Evolutionary conservation across 2,797 vertebrate genomes (phyloP).

Genomic region (Coranthus polyacanthus): DNA sequence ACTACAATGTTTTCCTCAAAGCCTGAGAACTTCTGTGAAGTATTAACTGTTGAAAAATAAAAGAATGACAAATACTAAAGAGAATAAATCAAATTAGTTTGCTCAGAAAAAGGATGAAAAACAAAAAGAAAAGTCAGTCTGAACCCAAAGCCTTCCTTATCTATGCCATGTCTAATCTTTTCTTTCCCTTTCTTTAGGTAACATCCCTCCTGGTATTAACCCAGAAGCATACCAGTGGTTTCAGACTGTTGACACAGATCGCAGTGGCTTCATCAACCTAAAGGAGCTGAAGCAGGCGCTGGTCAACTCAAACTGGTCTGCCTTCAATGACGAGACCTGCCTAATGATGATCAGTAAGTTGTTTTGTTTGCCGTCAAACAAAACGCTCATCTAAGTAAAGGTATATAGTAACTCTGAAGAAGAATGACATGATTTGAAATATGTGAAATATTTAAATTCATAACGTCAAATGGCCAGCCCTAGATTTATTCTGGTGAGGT

Average conservation of each 20-base stretch:
- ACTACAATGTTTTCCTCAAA: conserved; percentile 15
- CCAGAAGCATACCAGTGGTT: conserved; percentile 95
- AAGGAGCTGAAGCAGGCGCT: conserved; percentile 96
- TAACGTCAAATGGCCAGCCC: too few species aligned
- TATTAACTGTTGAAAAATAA: conserved; percentile 14
- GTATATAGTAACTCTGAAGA: not conserved
- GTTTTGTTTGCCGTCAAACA: not conserved
- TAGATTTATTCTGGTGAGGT: too few species aligned
- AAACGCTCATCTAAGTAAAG: not conserved
- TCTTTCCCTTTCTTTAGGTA: conserved; percentile 75
- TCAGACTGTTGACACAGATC: conserved; percentile 90
- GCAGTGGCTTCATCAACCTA: conserved; percentile 91
- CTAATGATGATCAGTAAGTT: conserved; percentile 97
- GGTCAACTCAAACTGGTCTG: conserved; percentile 95
- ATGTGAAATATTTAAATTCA: too few species aligned
- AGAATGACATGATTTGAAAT: conserved; percentile 1
- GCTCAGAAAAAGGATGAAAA: conserved; percentile 4
- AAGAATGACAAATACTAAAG: conserved; percentile 26
- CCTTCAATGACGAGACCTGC: conserved; percentile 95
- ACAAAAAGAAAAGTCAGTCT: conserved; percentile 23
- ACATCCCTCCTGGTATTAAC: conserved; percentile 87
- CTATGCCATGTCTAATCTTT: not conserved
- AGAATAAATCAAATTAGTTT: conserved; percentile 26
- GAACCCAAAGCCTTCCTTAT: not conserved
- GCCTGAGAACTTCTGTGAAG: conserved; percentile 19